Percentiles rank a stretch among this genome's conserved stretches.
phyloP scores from a whole-genome alignment of 2,113 vertebrate genomes.

The Antechinus flavipes region DNA sequence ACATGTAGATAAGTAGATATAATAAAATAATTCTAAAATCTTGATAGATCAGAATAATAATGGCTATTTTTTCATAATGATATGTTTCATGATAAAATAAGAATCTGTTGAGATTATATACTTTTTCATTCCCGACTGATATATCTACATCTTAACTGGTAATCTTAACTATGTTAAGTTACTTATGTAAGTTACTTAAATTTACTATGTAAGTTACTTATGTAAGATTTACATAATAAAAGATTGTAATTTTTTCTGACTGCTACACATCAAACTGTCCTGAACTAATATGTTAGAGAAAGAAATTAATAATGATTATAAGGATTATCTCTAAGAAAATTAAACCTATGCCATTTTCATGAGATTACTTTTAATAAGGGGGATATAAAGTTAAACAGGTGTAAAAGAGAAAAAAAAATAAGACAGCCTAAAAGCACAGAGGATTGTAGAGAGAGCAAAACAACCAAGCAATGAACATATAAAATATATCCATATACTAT shows the following conservation, averaged over 20 bases:
- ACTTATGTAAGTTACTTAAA: no score
- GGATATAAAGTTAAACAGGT: background rate
- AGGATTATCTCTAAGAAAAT: background rate
- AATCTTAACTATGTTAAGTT: conserved; percentile 2
- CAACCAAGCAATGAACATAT: background rate
- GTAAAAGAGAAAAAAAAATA: background rate
- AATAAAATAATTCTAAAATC: conserved; percentile 48
- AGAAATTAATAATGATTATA: background rate
- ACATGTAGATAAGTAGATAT: background rate
- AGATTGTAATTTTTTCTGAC: background rate
- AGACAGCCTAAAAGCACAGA: background rate
- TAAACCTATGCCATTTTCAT: background rate
- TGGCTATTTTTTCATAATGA: background rate
- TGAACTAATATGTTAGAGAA: background rate
- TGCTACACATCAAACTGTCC: background rate
- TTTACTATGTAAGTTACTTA: no score
- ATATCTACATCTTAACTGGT: background rate
- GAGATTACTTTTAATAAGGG: conserved; percentile 36
- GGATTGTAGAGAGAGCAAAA: background rate
- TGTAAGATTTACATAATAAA: no score
- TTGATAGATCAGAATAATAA: conserved; percentile 32
- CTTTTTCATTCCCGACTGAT: conserved; percentile 18
- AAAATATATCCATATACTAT: background rate
- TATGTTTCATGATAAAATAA: background rate
- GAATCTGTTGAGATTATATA: background rate